Conservation (phyloP, 1,140 invertebrate genomes). For the Schmidtea mediterranea region DNA sequence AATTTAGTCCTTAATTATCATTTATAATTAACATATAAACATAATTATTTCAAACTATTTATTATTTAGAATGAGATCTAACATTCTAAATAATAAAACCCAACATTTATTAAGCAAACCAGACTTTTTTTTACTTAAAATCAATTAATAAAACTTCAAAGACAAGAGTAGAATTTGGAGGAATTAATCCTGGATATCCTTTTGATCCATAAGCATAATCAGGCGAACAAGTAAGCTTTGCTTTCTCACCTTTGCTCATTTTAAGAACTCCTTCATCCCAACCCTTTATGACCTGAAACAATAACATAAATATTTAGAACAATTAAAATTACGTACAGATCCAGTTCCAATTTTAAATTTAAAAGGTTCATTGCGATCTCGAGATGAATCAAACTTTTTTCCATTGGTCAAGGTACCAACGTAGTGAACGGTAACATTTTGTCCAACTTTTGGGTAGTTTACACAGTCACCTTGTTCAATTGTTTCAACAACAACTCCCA, state of each 20-base stretch:
- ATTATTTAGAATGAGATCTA: too few relatives aligned
- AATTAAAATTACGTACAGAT: slow-evolving; percentile 13
- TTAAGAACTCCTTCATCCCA: slow-evolving; percentile 76
- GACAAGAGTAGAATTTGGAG: slow-evolving; percentile 55
- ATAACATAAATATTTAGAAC: slow-evolving; percentile 8
- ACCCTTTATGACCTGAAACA: slow-evolving; percentile 57
- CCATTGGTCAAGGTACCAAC: slow-evolving; percentile 63
- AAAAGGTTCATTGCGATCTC: slow-evolving; percentile 50
- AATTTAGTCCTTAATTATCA: too few relatives aligned
- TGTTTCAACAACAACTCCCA: not conserved
- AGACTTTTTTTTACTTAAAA: slow-evolving; percentile 16
- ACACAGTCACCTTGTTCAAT: not conserved
- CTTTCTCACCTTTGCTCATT: slow-evolving; percentile 69
- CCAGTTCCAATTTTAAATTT: slow-evolving; percentile 52
- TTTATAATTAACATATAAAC: too few relatives aligned
- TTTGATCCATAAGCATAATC: slow-evolving; percentile 64
- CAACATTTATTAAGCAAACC: too few relatives aligned
- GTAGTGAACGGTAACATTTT: slow-evolving; percentile 64
- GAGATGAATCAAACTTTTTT: slow-evolving; percentile 68
- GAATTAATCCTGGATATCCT: slow-evolving; percentile 61
- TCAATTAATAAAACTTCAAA: slow-evolving; percentile 44
- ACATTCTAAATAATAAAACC: too few relatives aligned
- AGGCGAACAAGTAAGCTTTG: slow-evolving; percentile 51
- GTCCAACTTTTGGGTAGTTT: slow-evolving; percentile 18
- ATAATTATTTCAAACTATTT: too few relatives aligned